phyloP scores from a whole-genome alignment of 1,140 invertebrate species.

The Neuroterus valhalla region DNA sequence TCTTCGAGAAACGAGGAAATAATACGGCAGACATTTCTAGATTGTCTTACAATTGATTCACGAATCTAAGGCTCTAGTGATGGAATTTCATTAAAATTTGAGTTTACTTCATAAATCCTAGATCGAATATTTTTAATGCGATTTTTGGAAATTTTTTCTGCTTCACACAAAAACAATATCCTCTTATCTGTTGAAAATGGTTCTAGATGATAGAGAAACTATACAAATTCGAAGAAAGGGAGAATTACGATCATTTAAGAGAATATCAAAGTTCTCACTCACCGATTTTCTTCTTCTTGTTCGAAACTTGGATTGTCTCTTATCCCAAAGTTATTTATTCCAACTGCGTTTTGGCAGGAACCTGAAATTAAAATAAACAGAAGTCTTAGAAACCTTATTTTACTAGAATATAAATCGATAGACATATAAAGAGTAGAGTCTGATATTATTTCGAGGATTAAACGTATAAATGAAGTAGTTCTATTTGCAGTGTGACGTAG shows the following conservation, averaged over 20 bases:
- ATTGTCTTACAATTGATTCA: background rate
- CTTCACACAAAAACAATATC: too few species aligned
- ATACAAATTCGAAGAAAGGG: background rate
- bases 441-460: too few species aligned
- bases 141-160: too few species aligned
- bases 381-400: slow-evolving; percentile 32
- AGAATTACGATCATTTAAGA: background rate
- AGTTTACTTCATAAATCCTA: background rate
- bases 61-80: background rate
- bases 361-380: slow-evolving; percentile 45
- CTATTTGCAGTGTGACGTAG: too few species aligned
- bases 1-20: background rate
- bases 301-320: slow-evolving; percentile 37
- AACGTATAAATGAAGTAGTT: too few species aligned
- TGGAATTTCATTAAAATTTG: background rate
- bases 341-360: slow-evolving; percentile 48
- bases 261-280: slow-evolving; percentile 2
- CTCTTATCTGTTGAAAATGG: too few species aligned
- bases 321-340: slow-evolving; percentile 41
- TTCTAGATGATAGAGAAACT: too few species aligned
- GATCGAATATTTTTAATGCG: background rate
- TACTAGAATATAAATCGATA: too few species aligned
- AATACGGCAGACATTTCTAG: background rate
- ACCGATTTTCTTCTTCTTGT: slow-evolving; percentile 41
- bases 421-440: too few species aligned